Evolutionary conservation across 2,113 vertebrate genomes (phyloP), one percentile per base, ranked within the genome.

Genomic region (Dinomys branickii): DNA sequence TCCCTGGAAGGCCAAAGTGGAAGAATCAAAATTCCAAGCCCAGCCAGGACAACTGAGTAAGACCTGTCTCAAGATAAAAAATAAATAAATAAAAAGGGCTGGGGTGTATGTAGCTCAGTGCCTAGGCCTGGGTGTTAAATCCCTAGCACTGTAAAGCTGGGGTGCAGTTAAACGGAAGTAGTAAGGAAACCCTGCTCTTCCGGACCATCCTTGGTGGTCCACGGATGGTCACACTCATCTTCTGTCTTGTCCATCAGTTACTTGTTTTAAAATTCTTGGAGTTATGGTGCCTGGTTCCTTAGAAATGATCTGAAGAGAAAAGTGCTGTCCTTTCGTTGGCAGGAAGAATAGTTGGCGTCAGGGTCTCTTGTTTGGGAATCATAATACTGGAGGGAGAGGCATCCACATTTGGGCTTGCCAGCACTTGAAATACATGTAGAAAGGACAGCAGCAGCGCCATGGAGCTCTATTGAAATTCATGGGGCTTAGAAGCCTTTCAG

Each of bases 211-310:
- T 80, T 26, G 97, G 94, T 90, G 95, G 85, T 81, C 97, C 71
- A 2, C 11, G 61, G 24, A 28, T 19, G 84, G 92, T 41, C 38
- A 44, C 41, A 65, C 22, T 94, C 65, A 5, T 90, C 84, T 94
- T 91, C 71, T 14, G 11, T 92, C 78, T 86, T 96, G 94, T 96
- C 96, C 86, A 3, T 94, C 78, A 88, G 52, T 88, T 95, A 33
- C 56, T 97, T 97, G 94, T 98, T 98, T 92, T 91, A 94, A 83
- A 97, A 97, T 98, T 97, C 97, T 96, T 97, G 91, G 90, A 95
- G 90, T 94, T 95, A 95, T 94, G 52, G 67, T 95, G 85, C 85
- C 77, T 10, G 0, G 95, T 91, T 97, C 90, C 97, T 97, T 98
- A 95, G 96, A 97, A 97, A 98, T 98, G 95, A 90, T 97, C 75